Percentiles rank a stretch among this genome's conserved stretches.
phyloP scores from a whole-genome alignment of 2,888 invertebrate genomes.

The Marronus borbonicus region DNA sequence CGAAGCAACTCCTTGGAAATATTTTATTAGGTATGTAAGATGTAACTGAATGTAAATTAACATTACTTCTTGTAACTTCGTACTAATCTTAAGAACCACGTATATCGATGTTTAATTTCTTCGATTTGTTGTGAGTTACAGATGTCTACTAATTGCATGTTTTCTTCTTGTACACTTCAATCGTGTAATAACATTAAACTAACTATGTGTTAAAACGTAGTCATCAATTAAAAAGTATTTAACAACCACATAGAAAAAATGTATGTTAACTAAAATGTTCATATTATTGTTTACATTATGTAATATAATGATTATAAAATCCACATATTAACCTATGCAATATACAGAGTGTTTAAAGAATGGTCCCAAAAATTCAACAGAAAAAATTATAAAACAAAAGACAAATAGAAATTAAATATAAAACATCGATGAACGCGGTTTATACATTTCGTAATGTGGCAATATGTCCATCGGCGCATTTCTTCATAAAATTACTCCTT shows the following conservation, averaged over 20 bases:
- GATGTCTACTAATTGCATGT: slow-evolving; percentile 63
- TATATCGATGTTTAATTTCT: slow-evolving; percentile 54
- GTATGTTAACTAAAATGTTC: not conserved
- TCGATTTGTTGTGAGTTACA: slow-evolving; percentile 70
- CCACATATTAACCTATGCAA: not conserved
- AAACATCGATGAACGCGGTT: slow-evolving; percentile 47
- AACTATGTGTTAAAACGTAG: not conserved
- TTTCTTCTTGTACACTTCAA: slow-evolving; percentile 36
- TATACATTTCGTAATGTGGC: not conserved
- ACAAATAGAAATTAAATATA: not conserved
- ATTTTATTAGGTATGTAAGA: slow-evolving; percentile 57
- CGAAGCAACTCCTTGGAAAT: slow-evolving; percentile 51
- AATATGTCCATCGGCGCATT: not conserved
- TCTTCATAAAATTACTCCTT: not conserved
- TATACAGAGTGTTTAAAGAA: slow-evolving; percentile 36
- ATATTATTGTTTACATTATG: not conserved
- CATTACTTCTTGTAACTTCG: slow-evolving; percentile 56
- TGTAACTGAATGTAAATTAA: slow-evolving; percentile 57
- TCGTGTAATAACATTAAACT: slow-evolving; percentile 3
- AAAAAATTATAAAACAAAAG: not conserved
- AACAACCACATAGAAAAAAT: not conserved
- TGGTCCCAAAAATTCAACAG: slow-evolving; percentile 6
- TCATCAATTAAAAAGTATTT: not conserved
- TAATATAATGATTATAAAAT: not conserved
- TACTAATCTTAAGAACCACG: slow-evolving; percentile 57